phyloP scores from a whole-genome alignment of 2,797 vertebrate species.

The Mus spretus region DNA sequence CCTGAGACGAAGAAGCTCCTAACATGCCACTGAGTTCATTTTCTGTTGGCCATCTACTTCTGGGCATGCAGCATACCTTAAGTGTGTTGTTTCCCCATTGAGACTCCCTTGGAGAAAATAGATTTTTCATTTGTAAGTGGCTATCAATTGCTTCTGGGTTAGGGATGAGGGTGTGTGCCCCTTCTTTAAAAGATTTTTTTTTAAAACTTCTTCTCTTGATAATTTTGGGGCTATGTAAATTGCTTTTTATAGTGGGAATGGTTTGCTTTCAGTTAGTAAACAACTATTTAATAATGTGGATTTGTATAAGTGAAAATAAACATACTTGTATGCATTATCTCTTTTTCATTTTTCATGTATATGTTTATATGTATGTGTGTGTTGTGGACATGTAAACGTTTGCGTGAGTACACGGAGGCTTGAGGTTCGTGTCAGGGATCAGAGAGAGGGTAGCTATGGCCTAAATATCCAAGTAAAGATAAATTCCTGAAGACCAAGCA shows the following conservation, averaged over 20 bases:
- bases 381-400: not conserved
- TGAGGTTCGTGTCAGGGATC: not conserved
- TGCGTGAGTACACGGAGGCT: not conserved
- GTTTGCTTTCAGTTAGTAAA: slow-evolving; percentile 45
- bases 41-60: not conserved
- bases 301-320: not conserved
- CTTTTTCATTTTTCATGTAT: not conserved
- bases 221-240: not conserved
- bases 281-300: not conserved
- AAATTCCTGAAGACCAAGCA: not conserved
- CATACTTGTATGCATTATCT: not conserved
- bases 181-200: not conserved
- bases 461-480: not conserved
- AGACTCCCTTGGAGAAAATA: not conserved
- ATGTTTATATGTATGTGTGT: not conserved
- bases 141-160: not conserved
- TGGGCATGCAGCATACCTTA: not conserved
- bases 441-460: not conserved
- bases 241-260: not conserved
- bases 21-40: not conserved
- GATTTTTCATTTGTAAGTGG: not conserved
- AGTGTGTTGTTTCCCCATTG: not conserved
- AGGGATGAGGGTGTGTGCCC: not conserved
- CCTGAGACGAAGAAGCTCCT: not conserved
- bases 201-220: not conserved